A percentile compares a stretch with the other conserved stretches of the same genome.
phyloP scores from a whole-genome alignment of 2,113 vertebrate genomes.

The Microtus richardsoni region DNA sequence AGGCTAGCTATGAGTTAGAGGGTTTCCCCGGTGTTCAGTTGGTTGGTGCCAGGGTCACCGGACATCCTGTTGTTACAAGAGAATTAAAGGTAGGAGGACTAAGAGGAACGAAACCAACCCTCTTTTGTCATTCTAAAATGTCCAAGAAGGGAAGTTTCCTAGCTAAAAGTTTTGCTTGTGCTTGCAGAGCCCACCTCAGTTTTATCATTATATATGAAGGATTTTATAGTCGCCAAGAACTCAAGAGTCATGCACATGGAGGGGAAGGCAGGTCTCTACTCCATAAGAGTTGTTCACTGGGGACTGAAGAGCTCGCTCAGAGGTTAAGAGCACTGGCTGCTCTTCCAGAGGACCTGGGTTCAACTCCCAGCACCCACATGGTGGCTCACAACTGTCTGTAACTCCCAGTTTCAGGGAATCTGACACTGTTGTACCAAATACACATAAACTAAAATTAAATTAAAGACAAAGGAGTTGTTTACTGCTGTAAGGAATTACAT shows the following conservation, averaged over 20 bases:
- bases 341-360: no score
- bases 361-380: no score
- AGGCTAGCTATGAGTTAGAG: background rate
- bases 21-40: background rate
- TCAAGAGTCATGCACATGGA: background rate
- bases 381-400: no score
- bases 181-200: background rate
- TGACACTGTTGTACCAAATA: no score
- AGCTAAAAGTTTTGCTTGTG: background rate
- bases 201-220: background rate
- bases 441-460: no score
- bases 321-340: no score
- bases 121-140: background rate
- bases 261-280: background rate
- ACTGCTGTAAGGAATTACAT: background rate
- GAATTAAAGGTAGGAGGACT: background rate
- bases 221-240: constrained; percentile 2
- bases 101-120: background rate
- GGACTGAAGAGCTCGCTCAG: no score
- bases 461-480: no score
- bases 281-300: background rate
- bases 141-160: background rate
- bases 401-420: no score
- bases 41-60: no score
- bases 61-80: background rate